Percentiles rank a stretch among this genome's conserved stretches.
These are phyloP conservation scores for Ciconia maguari DNA, from an alignment of 2,113 vertebrate genomes.

Conservation along the genomic window DNA sequence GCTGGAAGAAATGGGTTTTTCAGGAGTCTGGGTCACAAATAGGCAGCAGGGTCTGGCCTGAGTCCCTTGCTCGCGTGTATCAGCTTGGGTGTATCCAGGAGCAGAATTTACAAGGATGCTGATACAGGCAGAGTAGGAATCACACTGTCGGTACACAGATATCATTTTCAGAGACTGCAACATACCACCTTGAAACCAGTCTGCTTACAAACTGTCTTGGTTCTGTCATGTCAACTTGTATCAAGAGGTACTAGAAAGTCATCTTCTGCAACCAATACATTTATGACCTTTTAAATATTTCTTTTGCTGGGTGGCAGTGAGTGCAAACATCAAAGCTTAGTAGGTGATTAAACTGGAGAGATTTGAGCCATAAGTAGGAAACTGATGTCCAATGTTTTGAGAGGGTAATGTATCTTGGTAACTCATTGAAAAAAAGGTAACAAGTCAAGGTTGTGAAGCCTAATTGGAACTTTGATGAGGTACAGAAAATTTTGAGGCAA, in stretches of 20 bases:
- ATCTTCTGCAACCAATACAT: not conserved
- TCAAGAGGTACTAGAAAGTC: not conserved
- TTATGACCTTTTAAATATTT: not conserved
- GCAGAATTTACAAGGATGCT: not conserved
- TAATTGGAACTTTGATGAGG: not conserved
- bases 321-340: not conserved
- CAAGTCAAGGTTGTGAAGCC: not conserved
- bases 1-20: not conserved
- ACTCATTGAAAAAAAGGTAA: not conserved
- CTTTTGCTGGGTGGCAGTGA: not conserved
- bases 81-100: not conserved
- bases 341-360: not conserved
- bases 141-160: not conserved
- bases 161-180: not conserved
- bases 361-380: not conserved
- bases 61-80: not conserved
- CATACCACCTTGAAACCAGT: not conserved
- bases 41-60: not conserved
- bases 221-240: not conserved
- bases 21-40: not conserved
- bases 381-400: not conserved
- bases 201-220: not conserved
- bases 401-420: not conserved
- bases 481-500: not conserved
- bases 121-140: not conserved